These are phyloP conservation scores for Priocnemis perturbator DNA, from an alignment of 2,888 invertebrate genomes.

Conservation along the genomic window DNA sequence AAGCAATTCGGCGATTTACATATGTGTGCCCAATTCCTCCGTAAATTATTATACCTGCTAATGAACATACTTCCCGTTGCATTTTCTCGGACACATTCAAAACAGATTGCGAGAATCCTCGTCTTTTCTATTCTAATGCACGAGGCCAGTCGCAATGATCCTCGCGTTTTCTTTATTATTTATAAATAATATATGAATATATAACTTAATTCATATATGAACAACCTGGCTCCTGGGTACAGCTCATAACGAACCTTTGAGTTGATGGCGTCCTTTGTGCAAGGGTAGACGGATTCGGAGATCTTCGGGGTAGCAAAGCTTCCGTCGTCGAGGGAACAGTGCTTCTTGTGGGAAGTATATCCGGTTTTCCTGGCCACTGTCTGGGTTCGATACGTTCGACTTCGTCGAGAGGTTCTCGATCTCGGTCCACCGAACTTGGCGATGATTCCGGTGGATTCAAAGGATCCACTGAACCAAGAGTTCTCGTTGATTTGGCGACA, in stretches of 20 bases:
- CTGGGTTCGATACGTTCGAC: constrained; percentile 63
- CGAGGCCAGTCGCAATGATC: too few relatives aligned
- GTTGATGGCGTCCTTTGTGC: constrained; percentile 60
- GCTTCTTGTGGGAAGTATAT: constrained; percentile 46
- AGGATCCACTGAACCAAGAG: constrained; percentile 15
- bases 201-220: too few relatives aligned
- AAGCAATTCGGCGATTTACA: too few relatives aligned
- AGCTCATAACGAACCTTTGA: constrained; percentile 49
- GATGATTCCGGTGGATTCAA: constrained; percentile 30
- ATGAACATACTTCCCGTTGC: too few relatives aligned
- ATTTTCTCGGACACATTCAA: too few relatives aligned
- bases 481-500: constrained; percentile 11
- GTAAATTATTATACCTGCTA: too few relatives aligned
- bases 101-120: too few relatives aligned
- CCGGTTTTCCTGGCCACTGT: constrained; percentile 57
- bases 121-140: too few relatives aligned
- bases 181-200: too few relatives aligned
- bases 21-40: too few relatives aligned
- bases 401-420: constrained; percentile 62
- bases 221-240: too few relatives aligned
- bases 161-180: too few relatives aligned
- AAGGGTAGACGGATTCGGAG: constrained; percentile 50
- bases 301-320: constrained; percentile 41
- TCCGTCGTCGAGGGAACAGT: constrained; percentile 47
- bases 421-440: constrained; percentile 43